Conservation (phyloP, 2,888 invertebrate species). For the Caenorhabditis panamensis region DNA sequence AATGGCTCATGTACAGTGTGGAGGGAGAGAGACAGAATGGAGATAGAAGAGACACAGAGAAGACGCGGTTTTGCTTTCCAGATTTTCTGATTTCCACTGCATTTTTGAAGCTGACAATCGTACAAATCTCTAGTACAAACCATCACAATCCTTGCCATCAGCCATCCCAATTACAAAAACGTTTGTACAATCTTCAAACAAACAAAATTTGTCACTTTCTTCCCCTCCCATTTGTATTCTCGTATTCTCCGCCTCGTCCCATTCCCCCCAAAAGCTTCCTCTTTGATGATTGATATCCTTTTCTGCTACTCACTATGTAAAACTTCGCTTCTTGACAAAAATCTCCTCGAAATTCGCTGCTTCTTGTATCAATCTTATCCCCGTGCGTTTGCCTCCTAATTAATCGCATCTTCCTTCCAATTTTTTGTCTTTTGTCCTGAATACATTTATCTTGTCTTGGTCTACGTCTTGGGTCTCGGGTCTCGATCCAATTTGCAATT, state of each 20-base stretch:
- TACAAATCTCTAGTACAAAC: too few species aligned
- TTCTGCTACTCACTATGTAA: constrained; percentile 22
- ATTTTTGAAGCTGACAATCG: too few species aligned
- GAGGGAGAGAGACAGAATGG: too few species aligned
- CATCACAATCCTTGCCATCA: too few species aligned
- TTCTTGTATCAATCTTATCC: constrained; percentile 43
- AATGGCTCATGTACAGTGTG: too few species aligned
- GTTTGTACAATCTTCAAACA: constrained; percentile 9
- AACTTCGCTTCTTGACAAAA: constrained; percentile 7
- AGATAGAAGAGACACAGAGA: too few species aligned
- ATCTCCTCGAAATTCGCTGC: neutral
- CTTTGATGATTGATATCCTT: constrained; percentile 49
- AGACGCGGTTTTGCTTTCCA: too few species aligned
- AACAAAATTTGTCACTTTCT: constrained; percentile 20
- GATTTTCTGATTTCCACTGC: too few species aligned
- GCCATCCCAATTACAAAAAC: neutral
- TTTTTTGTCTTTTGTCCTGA: constrained; percentile 33
- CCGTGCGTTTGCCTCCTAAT: constrained; percentile 40
- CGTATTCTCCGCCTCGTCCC: too few species aligned
- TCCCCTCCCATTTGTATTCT: too few species aligned
- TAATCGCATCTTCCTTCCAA: constrained; percentile 42
- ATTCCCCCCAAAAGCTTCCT: too few species aligned
- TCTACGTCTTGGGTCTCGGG: neutral
- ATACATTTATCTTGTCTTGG: constrained; percentile 38
- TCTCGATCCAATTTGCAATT: neutral